Percentiles rank a stretch among this genome's conserved stretches.
Conservation (phyloP, 2,888 invertebrate genomes). For the Chalcosyrphus nemorum region DNA sequence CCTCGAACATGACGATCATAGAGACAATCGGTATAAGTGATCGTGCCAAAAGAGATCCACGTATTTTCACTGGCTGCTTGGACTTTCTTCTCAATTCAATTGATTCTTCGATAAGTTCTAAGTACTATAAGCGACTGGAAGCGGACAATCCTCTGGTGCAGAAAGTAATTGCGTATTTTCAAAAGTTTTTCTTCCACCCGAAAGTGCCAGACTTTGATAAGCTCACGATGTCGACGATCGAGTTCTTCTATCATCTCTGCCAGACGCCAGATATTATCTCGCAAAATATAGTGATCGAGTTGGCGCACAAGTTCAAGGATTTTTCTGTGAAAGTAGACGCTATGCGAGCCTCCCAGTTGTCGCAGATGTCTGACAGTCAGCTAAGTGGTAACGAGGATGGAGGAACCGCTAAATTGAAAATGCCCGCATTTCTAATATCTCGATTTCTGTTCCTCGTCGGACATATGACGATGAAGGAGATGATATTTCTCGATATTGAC, state of each 20-base stretch:
- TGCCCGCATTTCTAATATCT: conserved; percentile 82
- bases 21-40: conserved; percentile 87
- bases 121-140: conserved; percentile 80
- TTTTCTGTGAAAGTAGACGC: conserved; percentile 79
- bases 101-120: conserved; percentile 77
- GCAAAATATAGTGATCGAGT: conserved; percentile 83
- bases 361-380: conserved; percentile 76
- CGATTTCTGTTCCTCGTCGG: conserved; percentile 87
- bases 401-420: conserved; percentile 53
- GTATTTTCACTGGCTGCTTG: conserved; percentile 79
- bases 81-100: conserved; percentile 79
- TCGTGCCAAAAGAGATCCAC: conserved; percentile 79
- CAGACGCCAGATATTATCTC: conserved; percentile 84
- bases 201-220: conserved; percentile 83
- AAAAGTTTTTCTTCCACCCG: conserved; percentile 82
- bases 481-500: conserved; percentile 91
- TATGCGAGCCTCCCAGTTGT: conserved; percentile 74
- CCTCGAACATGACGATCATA: conserved; percentile 88
- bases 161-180: conserved; percentile 81
- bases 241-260: conserved; percentile 84
- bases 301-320: conserved; percentile 83
- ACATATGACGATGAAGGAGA: conserved; percentile 89
- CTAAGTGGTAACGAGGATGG: conserved; percentile 73
- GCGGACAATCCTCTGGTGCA: conserved; percentile 77
- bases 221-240: conserved; percentile 83